Evolutionary conservation across 2,797 vertebrate genomes (phyloP), one percentile per base, ranked within the genome.

Genomic region (Fistularia tabacaria): DNA sequence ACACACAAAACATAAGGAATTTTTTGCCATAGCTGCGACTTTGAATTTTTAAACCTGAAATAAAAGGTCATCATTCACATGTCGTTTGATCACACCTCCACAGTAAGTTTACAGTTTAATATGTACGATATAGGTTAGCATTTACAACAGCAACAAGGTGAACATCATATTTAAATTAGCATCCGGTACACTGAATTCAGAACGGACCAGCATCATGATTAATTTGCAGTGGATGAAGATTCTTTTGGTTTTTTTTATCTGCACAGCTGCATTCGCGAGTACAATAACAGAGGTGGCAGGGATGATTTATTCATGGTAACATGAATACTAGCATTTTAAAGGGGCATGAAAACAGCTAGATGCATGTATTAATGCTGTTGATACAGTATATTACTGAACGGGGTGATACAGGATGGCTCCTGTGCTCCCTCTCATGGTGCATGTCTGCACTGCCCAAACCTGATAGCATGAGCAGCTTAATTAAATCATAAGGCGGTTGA

Each of bases 401-500:
- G 25, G 25, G 25, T 25, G 2, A 25, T 25, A 51, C 39, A 51
- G 49, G 36, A 57, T 25, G 40, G 61, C 68, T 65, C 56, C 43
- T 68, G 41, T 69, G 67, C 71, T 69, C 74, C 79, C 69, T 70
- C 79, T 74, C 25, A 70, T 77, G 77, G 78, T 41, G 6, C n/a
- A 57, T 15, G 38, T 7, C 9, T 53, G 66, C 39, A 70, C 38
- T 51, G 8, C 40, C n/a, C n/a, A n/a, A n/a, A n/a, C n/a, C n/a
- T n/a, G 40, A 54, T 61, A 49, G 74, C 42, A 38, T 37, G 56
- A 51, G 56, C 41, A n/a, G 12, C 43, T 59, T 62, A 36, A 37
- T 56, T 50, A 14, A n/a, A 58, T 43, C 48, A 10, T 36, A 8
- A 36, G 36, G 47, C 14, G 49, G 44, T 46, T 68, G 10, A 57